Conservation (phyloP, 64 coral and sea anemone species). For the Pocillopora verrucosa region DNA sequence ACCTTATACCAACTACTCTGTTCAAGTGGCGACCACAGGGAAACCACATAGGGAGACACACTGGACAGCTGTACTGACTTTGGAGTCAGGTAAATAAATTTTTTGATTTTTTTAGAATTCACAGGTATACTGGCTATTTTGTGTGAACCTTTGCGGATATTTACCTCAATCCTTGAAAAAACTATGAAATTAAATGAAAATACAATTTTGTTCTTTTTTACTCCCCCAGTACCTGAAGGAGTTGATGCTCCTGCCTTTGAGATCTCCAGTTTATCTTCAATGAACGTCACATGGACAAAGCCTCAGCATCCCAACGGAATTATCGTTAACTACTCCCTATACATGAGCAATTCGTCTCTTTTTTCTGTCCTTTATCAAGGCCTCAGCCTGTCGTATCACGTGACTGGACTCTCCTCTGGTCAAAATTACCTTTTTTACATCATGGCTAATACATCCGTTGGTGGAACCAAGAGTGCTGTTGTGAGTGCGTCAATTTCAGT, state of each 20-base stretch:
- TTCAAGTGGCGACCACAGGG: slow-evolving; percentile 24
- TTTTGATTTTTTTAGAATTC: not conserved
- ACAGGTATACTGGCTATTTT: too few species aligned
- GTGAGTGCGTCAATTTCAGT: slow-evolving; percentile 15
- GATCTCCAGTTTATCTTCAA: slow-evolving; percentile 40
- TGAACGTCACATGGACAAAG: slow-evolving; percentile 41
- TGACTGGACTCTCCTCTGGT: slow-evolving; percentile 54
- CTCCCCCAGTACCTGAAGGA: slow-evolving; percentile 30
- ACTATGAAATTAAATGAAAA: not conserved
- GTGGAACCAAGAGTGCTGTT: slow-evolving; percentile 40
- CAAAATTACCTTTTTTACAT: slow-evolving; percentile 52
- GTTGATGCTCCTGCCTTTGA: slow-evolving; percentile 40
- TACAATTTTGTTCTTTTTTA: not conserved
- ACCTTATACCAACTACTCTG: slow-evolving; percentile 56
- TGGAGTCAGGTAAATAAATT: slow-evolving; percentile 51
- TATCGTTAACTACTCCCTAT: slow-evolving; percentile 33
- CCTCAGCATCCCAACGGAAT: slow-evolving; percentile 40
- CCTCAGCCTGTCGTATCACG: slow-evolving; percentile 32
- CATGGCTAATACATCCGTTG: slow-evolving; percentile 60
- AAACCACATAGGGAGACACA: slow-evolving; percentile 17
- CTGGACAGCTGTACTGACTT: slow-evolving; percentile 45
- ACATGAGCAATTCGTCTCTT: slow-evolving; percentile 22
- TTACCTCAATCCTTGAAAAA: not conserved
- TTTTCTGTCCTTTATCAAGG: slow-evolving; percentile 43
- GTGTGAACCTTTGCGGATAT: not conserved